Evolutionary conservation across 2,113 vertebrate species (phyloP), one percentile per base, ranked within the genome.

Genomic region (Amphiprion ocellaris): DNA sequence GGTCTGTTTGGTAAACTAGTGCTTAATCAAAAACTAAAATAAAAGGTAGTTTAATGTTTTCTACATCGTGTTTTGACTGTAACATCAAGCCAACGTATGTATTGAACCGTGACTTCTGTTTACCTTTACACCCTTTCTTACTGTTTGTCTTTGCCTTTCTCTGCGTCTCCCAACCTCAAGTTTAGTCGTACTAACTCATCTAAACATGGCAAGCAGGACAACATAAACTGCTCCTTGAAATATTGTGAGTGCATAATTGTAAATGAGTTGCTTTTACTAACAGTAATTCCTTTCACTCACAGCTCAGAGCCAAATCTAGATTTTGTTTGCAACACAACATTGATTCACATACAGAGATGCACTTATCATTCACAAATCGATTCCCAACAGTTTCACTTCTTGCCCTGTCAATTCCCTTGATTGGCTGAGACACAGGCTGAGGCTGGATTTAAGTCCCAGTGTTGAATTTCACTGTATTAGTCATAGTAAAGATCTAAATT

Each of bases 371-470:
- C 50, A 66, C 0, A 30, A 37, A 49, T n/a, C 16, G 15, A 77
- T 78, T 72, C 26, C 63, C 60, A 73, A 63, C 54, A 12, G 41
- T 41, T 60, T 10, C 16, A 8, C 64, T 68, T 37, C 63, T 52
- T 24, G 39, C 26, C 46, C 14, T 74, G 81, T 85, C 73, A 75
- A 86, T 86, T 76, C 76, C 33, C 65, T 79, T 84, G 64, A 84
- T 79, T 77, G 50, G 41, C 74, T 54, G 15, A 72, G 41, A 46
- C 49, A 50, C 14, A 39, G 26, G 30, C 69, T 12, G 10, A 28
- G 49, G 60, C 60, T 14, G 0, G 46, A 82, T 61, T 56, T 39
- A 50, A 75, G 46, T 21, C 70, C 26, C 6, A 28, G n/a, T 28
- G 52, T 52, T 46, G 73, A 28, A 56, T 39, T 52, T 49, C 6